These are phyloP conservation scores for Erynnis tages DNA, from an alignment of 2,888 invertebrate genomes.

Conservation along the genomic window DNA sequence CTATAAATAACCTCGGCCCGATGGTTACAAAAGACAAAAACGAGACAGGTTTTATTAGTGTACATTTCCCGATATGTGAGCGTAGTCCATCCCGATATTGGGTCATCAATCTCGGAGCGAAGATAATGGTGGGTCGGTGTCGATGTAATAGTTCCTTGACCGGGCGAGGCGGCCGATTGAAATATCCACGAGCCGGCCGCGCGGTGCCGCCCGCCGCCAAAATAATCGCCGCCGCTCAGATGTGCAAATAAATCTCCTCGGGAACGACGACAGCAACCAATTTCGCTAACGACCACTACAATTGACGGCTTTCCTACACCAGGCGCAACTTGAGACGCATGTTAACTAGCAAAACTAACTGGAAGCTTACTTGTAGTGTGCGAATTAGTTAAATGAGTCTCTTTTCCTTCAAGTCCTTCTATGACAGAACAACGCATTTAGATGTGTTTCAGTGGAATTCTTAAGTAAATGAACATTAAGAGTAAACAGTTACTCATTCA, in stretches of 20 bases:
- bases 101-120: constrained; percentile 66
- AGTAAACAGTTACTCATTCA: too few species aligned
- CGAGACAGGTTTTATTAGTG: constrained; percentile 37
- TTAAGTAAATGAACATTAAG: too few species aligned
- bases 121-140: constrained; percentile 61
- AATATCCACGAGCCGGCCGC: constrained; percentile 51
- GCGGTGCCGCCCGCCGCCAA: constrained; percentile 34
- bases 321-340: not conserved
- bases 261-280: constrained; percentile 16
- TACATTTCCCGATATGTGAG: constrained; percentile 40
- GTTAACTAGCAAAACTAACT: too few species aligned
- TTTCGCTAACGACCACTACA: constrained; percentile 19
- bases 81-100: constrained; percentile 58
- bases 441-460: too few species aligned
- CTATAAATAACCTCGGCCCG: constrained; percentile 39
- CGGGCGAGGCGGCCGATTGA: constrained; percentile 51
- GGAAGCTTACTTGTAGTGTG: too few species aligned
- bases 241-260: constrained; percentile 27
- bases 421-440: too few species aligned
- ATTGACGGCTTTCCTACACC: constrained; percentile 17
- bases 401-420: too few species aligned
- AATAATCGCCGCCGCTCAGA: constrained; percentile 32
- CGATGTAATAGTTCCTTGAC: constrained; percentile 69
- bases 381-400: too few species aligned
- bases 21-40: constrained; percentile 35